Evolutionary conservation across 2,888 invertebrate genomes (phyloP), one percentile per base, ranked within the genome.

Genomic region (Lycophotia porphyrea): DNA sequence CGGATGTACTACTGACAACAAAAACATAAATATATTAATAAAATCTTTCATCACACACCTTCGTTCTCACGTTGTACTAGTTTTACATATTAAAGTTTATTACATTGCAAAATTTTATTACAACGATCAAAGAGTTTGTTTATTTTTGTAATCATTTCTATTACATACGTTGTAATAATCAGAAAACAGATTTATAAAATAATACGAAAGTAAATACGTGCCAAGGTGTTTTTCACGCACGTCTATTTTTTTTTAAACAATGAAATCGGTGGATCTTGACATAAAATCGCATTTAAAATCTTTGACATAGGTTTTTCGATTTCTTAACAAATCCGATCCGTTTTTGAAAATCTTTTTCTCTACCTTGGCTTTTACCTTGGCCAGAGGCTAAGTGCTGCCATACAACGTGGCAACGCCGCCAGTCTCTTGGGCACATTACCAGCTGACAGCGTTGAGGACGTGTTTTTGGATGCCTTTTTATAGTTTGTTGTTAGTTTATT

Each of bases 61-160:
- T 60, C 24, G 34, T 71, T 60, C 27, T 18, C 9, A 76, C 27
- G 47, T 2, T 18, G n/a, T 42, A 24, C 1, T 5, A 3, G 24
- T 58, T 78, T 42, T 39, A 24, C 9, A 27, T 31, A n/a, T n/a
- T n/a, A 49, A 24, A 67, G 9, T 47, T 73, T 77, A 77, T 67
- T 55, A 63, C 18, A 39, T 18, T 58, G 36, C 36, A 82, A 21
- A 18, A 34, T 60, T 78, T 80, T 80, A 82, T 68, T 13, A 71
- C 49, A 8, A 21, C 13, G 78, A 71, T 80, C 78, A 80, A 80
- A 78, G 83, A 63, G 21, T 36, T 1, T 9, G 42, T 58, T n/a
- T 52, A 76, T 76, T 81, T 81, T 52, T 65, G 24, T 47, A 66
- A 66, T 34, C 5, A 60, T 63, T 47, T 63, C 13, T 63, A 39